Evolutionary conservation across 2,113 vertebrate genomes (phyloP).

Genomic region (Mesocricetus auratus): DNA sequence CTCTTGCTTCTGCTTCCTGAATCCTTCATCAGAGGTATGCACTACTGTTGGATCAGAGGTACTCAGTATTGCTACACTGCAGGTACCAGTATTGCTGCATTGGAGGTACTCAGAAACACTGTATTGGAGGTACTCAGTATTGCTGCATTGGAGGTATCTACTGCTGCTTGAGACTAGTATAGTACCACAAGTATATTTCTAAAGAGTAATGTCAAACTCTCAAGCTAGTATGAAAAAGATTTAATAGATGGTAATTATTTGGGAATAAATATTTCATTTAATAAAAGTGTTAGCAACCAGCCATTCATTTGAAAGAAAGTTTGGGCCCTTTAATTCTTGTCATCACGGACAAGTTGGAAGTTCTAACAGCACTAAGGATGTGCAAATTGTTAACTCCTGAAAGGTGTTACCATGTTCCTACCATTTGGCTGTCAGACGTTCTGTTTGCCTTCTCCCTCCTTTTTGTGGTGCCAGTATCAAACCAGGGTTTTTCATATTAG

Average conservation of each 20-base stretch:
- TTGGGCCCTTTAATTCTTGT: not conserved
- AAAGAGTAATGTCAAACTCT: constrained; percentile 6
- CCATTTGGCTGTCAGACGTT: not conserved
- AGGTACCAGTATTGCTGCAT: too few species aligned
- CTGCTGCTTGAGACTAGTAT: not conserved
- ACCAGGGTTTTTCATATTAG: not conserved
- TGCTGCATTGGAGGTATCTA: not conserved
- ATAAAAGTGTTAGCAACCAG: not conserved
- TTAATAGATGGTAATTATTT: not conserved
- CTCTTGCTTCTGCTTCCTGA: not conserved
- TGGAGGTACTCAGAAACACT: too few species aligned
- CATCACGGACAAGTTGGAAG: not conserved
- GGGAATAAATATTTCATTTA: not conserved
- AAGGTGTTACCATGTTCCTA: not conserved
- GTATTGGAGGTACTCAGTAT: too few species aligned
- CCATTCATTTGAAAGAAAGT: constrained; percentile 14
- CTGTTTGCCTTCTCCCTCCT: not conserved
- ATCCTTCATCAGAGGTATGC: too few species aligned
- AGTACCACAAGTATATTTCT: not conserved
- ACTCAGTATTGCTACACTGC: too few species aligned
- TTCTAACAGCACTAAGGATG: not conserved
- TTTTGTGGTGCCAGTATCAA: not conserved
- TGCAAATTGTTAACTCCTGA: not conserved
- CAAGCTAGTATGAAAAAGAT: not conserved
- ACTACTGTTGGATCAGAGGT: too few species aligned